These are phyloP conservation scores for Falcaria lacertinaria DNA, from an alignment of 2,888 invertebrate genomes.

Conservation along the genomic window DNA sequence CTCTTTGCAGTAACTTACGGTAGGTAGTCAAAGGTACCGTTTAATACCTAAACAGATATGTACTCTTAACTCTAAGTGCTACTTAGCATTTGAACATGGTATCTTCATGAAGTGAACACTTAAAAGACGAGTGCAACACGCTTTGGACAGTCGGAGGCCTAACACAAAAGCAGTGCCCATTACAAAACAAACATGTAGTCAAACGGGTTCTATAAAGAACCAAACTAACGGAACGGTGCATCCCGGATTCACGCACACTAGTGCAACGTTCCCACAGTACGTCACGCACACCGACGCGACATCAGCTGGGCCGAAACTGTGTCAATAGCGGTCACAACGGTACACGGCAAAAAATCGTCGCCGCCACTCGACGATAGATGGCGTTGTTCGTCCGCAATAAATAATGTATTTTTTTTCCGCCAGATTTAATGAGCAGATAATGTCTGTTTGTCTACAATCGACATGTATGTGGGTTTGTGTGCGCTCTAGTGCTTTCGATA, in stretches of 20 bases:
- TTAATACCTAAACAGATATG: background rate
- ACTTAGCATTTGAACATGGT: background rate
- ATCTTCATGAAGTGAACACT: background rate
- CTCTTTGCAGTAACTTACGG: too few relatives aligned
- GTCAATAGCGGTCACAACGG: slow-evolving; percentile 69
- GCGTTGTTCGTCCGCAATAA: slow-evolving; percentile 30
- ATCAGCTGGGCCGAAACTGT: slow-evolving; percentile 72
- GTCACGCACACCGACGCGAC: slow-evolving; percentile 33
- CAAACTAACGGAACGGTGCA: slow-evolving; percentile 50
- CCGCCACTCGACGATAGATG: slow-evolving; percentile 61
- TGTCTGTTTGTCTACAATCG: slow-evolving; percentile 5
- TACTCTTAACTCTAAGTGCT: background rate
- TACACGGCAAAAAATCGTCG: slow-evolving; percentile 38
- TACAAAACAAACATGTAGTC: slow-evolving; percentile 26
- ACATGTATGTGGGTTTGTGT: slow-evolving; percentile 15
- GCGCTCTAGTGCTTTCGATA: slow-evolving; percentile 22
- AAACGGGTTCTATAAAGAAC: slow-evolving; percentile 35
- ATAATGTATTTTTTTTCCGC: background rate
- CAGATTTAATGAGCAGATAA: background rate
- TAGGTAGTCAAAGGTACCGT: background rate
- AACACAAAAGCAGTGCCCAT: slow-evolving; percentile 22
- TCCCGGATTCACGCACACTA: slow-evolving; percentile 56
- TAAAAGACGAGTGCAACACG: background rate
- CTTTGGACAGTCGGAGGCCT: slow-evolving; percentile 23
- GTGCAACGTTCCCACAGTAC: slow-evolving; percentile 29